Percentiles rank a stretch among this genome's conserved stretches.
These are phyloP conservation scores for Aromia moschata DNA, from an alignment of 2,888 invertebrate species.

Conservation along the genomic window DNA sequence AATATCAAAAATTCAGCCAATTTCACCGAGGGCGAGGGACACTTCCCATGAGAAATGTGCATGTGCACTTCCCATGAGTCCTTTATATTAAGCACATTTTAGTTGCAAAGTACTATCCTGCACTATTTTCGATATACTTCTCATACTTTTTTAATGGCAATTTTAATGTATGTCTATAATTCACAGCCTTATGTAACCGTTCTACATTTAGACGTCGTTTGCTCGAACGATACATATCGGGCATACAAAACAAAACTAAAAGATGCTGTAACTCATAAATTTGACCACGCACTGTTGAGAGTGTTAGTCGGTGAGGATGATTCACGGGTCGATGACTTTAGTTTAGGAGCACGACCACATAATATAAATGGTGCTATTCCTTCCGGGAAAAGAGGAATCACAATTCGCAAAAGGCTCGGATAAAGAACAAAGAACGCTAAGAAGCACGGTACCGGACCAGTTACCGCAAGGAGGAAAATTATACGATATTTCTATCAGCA, in stretches of 20 bases:
- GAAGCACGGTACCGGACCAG: background rate
- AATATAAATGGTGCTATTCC: conserved; percentile 32
- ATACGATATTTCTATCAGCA: background rate
- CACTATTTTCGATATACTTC: no score
- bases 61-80: no score
- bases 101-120: no score
- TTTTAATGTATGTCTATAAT: no score
- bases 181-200: no score
- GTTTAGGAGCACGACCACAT: conserved; percentile 28
- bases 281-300: conserved; percentile 15
- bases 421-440: conserved; percentile 26
- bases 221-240: background rate
- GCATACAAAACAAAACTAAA: background rate
- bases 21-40: no score
- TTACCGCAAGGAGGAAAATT: background rate
- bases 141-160: no score
- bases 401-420: conserved; percentile 32
- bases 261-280: background rate
- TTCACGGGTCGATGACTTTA: conserved; percentile 32
- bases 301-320: conserved; percentile 8
- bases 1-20: no score
- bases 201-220: no score
- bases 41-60: no score
- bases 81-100: no score
- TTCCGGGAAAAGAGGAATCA: conserved; percentile 28